Conservation (phyloP, 2,797 vertebrate species). For the Ispidina lecontei region DNA sequence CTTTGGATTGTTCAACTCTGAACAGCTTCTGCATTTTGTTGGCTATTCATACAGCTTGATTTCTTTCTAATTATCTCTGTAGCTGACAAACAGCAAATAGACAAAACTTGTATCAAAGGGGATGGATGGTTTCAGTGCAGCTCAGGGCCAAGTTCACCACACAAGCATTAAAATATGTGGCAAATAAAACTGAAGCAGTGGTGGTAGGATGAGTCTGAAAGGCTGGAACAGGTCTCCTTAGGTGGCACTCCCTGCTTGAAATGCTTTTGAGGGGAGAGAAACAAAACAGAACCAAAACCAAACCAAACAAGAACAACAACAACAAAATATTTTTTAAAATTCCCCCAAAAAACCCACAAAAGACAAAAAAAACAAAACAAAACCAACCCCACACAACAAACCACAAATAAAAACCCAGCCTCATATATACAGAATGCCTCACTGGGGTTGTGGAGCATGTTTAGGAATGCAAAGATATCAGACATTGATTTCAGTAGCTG, state of each 20-base stretch:
- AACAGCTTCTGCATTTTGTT: not conserved
- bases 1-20: not conserved
- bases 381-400: too few species aligned
- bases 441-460: not conserved
- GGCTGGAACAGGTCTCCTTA: not conserved
- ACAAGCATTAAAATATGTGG: not conserved
- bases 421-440: not conserved
- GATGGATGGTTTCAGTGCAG: not conserved
- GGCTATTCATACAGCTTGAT: not conserved
- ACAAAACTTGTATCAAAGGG: not conserved
- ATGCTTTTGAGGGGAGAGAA: not conserved
- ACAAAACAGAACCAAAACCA: too few species aligned
- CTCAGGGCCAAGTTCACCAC: not conserved
- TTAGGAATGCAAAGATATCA: not conserved
- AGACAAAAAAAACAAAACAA: not conserved
- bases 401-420: not conserved
- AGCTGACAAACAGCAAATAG: not conserved
- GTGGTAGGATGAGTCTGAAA: not conserved
- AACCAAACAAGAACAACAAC: too few species aligned
- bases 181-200: not conserved
- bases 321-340: too few species aligned
- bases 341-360: too few species aligned
- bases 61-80: not conserved
- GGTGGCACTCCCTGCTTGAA: not conserved
- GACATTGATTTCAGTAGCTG: not conserved